Percentiles rank a stretch among this genome's conserved stretches.
These are phyloP conservation scores for Bicyclus anynana DNA, from an alignment of 1,140 invertebrate genomes.

Conservation along the genomic window DNA sequence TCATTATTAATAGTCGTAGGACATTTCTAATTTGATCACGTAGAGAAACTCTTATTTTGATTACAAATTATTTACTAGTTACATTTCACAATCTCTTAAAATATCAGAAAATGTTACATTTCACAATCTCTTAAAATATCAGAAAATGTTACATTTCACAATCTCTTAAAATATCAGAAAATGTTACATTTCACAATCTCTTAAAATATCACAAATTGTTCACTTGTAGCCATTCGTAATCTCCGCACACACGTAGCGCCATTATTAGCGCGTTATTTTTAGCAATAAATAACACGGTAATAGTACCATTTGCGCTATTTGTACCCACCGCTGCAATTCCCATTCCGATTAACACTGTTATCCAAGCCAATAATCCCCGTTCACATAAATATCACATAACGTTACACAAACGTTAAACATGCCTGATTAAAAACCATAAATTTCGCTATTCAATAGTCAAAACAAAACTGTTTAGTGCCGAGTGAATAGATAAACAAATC, in stretches of 20 bases:
- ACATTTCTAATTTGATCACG: too few relatives aligned
- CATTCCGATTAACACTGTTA: conserved; percentile 10
- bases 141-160: too few relatives aligned
- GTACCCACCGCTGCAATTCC: neutral
- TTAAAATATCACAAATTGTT: too few relatives aligned
- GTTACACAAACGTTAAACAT: conserved; percentile 3
- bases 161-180: too few relatives aligned
- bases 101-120: too few relatives aligned
- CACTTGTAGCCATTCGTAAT: neutral
- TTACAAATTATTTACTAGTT: too few relatives aligned
- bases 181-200: too few relatives aligned
- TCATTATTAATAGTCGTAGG: too few relatives aligned
- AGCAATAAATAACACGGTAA: neutral
- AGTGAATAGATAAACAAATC: neutral
- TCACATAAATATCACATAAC: conserved; percentile 6
- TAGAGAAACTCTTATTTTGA: too few relatives aligned
- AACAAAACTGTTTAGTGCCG: neutral
- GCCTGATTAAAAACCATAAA: conserved; percentile 3
- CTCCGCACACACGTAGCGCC: neutral
- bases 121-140: too few relatives aligned
- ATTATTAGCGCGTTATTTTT: neutral
- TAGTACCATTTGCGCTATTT: neutral
- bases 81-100: too few relatives aligned
- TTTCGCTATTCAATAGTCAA: neutral
- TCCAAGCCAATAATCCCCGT: conserved; percentile 2